Conservation (phyloP, 2,797 vertebrate species). For the Danionella dracula region DNA sequence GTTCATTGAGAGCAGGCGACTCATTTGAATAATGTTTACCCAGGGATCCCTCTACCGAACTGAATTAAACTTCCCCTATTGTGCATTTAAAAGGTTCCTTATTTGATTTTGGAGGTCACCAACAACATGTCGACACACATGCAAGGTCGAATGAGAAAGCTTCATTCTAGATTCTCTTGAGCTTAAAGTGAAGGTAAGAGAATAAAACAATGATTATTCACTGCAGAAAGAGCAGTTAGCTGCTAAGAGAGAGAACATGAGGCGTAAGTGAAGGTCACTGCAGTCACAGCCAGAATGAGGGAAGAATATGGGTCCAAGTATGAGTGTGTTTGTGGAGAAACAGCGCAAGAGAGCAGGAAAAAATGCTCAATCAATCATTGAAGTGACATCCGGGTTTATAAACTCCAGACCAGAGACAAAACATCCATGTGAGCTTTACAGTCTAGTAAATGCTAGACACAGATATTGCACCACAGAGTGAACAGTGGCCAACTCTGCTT, state of each 20-base stretch:
- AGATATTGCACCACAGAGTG: neutral
- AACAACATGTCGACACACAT: too few species aligned
- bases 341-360: conserved; percentile 1
- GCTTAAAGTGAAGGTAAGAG: too few species aligned
- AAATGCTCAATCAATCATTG: conserved; percentile 36
- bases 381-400: conserved; percentile 26
- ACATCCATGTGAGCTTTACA: conserved; percentile 8
- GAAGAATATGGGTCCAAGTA: neutral
- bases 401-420: conserved; percentile 9
- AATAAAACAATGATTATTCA: conserved; percentile 10
- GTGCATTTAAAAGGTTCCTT: too few species aligned
- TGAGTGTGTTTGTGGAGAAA: neutral
- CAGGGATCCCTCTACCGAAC: too few species aligned
- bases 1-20: too few species aligned
- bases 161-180: too few species aligned
- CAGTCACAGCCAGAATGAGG: conserved; percentile 27
- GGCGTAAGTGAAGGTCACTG: conserved; percentile 44
- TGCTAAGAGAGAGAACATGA: conserved; percentile 10
- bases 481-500: neutral
- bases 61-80: too few species aligned
- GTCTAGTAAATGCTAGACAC: conserved; percentile 1
- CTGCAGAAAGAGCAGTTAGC: neutral
- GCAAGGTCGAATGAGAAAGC: too few species aligned
- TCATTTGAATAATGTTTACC: too few species aligned
- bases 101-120: too few species aligned